A percentile compares a stretch with the other conserved stretches of the same genome.
Evolutionary conservation across 2,113 vertebrate species (phyloP).

Genomic region (Neodontobutis hainanensis): DNA sequence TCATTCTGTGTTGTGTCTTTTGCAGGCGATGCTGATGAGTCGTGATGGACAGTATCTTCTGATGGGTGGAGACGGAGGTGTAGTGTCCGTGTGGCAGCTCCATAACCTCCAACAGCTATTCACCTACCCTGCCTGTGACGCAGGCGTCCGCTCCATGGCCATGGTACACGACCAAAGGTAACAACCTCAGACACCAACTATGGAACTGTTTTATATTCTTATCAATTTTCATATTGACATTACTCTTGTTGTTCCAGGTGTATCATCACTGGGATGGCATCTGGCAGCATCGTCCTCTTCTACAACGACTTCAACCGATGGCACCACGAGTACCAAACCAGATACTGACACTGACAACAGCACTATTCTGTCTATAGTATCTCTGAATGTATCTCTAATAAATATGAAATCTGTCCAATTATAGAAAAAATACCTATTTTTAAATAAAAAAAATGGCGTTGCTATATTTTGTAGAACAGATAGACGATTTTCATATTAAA

Average conservation of each 20-base stretch:
- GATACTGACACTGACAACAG: slow-evolving; percentile 83
- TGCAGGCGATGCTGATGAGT: slow-evolving; percentile 91
- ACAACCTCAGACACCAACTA: slow-evolving; percentile 9
- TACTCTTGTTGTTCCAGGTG: slow-evolving; percentile 78
- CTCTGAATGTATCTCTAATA: slow-evolving; percentile 78
- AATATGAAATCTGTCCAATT: slow-evolving; percentile 50
- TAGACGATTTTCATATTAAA: slow-evolving; percentile 79
- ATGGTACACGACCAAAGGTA: slow-evolving; percentile 97
- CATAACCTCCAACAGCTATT: slow-evolving; percentile 91
- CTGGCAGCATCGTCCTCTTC: slow-evolving; percentile 97
- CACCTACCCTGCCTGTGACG: slow-evolving; percentile 94
- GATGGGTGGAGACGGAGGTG: slow-evolving; percentile 89
- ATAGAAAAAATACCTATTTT: slow-evolving; percentile 90
- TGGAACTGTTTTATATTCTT: not conserved
- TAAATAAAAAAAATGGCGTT: slow-evolving; percentile 83
- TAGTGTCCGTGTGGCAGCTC: slow-evolving; percentile 90
- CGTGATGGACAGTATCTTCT: slow-evolving; percentile 96
- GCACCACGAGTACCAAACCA: slow-evolving; percentile 97
- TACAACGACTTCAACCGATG: slow-evolving; percentile 99
- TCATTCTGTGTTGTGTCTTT: not conserved
- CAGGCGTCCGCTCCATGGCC: slow-evolving; percentile 95
- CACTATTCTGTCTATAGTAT: slow-evolving; percentile 79
- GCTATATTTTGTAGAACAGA: slow-evolving; percentile 98
- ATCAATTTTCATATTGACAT: not conserved
- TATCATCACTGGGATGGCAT: slow-evolving; percentile 96